These are phyloP conservation scores for Panthera uncia DNA, from an alignment of 2,113 vertebrate genomes.

Conservation along the genomic window DNA sequence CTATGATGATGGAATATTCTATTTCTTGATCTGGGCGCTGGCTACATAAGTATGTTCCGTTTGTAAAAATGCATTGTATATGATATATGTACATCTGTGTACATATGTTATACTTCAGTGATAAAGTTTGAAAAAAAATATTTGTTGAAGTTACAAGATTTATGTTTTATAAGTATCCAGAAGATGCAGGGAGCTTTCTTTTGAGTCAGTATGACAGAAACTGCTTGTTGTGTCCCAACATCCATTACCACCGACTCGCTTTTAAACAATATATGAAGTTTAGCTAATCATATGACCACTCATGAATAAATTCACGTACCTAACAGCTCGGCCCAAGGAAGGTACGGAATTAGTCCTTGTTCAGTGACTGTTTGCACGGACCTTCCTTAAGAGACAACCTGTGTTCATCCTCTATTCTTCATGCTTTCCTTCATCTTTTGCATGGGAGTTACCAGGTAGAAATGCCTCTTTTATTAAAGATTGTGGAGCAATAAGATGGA, in stretches of 20 bases:
- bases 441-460: background rate
- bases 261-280: background rate
- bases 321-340: background rate
- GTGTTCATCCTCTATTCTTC: background rate
- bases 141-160: background rate
- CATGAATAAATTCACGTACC: background rate
- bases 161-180: background rate
- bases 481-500: background rate
- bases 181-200: background rate
- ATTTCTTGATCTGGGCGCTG: background rate
- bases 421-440: background rate
- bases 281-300: background rate
- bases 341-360: background rate
- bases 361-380: background rate
- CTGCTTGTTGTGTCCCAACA: background rate
- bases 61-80: background rate
- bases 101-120: background rate
- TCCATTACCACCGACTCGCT: background rate
- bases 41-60: background rate
- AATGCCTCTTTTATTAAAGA: background rate
- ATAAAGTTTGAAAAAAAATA: background rate
- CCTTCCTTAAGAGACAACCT: background rate
- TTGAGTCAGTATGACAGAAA: background rate
- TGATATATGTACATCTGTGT: background rate
- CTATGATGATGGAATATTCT: background rate